phyloP scores from a whole-genome alignment of 2,888 invertebrate genomes.

The Acanthosepion esculentum region DNA sequence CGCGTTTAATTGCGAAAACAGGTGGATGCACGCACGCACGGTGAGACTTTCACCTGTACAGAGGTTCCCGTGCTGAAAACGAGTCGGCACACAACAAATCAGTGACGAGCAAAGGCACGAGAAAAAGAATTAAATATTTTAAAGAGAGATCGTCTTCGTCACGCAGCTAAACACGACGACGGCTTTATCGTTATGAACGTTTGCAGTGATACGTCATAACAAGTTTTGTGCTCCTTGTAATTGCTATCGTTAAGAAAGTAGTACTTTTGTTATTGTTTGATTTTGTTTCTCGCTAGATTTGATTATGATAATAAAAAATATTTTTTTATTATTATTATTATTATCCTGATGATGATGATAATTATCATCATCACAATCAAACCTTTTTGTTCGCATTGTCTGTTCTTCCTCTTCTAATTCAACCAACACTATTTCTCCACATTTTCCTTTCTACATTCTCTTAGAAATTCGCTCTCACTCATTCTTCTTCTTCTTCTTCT shows the following conservation, averaged over 20 bases:
- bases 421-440: too few relatives aligned
- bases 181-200: neutral
- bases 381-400: too few relatives aligned
- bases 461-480: too few relatives aligned
- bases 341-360: too few relatives aligned
- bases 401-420: too few relatives aligned
- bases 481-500: neutral
- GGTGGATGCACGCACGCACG: neutral
- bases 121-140: conserved; percentile 1
- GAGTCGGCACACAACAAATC: neutral
- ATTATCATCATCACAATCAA: too few relatives aligned
- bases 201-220: neutral
- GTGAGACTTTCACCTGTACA: neutral
- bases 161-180: neutral
- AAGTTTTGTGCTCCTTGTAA: too few relatives aligned
- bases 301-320: too few relatives aligned
- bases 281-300: neutral
- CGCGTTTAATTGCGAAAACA: neutral
- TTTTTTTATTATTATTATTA: too few relatives aligned
- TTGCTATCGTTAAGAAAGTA: too few relatives aligned
- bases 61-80: neutral
- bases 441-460: too few relatives aligned
- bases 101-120: neutral
- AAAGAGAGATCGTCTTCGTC: neutral
- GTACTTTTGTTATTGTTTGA: neutral